Evolutionary conservation across 2,888 invertebrate genomes (phyloP).

Genomic region (Agrenia bidenticulata): DNA sequence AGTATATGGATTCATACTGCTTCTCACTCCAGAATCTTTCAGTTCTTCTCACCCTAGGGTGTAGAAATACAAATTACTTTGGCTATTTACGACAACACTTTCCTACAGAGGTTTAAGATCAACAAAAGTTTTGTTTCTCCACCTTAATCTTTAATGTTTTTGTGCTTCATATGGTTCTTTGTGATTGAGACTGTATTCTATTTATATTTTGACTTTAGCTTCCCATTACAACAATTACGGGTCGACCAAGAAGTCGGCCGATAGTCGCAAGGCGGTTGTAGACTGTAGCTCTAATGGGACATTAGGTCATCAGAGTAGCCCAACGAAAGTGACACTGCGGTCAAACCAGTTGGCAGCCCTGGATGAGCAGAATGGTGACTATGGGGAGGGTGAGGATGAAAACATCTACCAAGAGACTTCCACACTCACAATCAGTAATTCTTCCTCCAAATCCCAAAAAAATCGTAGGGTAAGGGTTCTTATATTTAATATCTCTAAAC

Average conservation of each 20-base stretch:
- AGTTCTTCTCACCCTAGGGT: too few species aligned
- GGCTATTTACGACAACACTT: too few species aligned
- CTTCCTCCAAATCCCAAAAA: slow-evolving; percentile 31
- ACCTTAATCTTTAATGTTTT: too few species aligned
- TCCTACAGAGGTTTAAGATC: too few species aligned
- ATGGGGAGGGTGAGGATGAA: slow-evolving; percentile 33
- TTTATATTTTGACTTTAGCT: slow-evolving; percentile 32
- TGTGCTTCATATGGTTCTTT: too few species aligned
- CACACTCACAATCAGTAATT: slow-evolving; percentile 40
- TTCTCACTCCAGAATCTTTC: too few species aligned
- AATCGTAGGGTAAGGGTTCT: slow-evolving; percentile 41
- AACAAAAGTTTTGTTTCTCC: too few species aligned
- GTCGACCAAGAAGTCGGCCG: slow-evolving; percentile 38
- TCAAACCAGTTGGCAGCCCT: slow-evolving; percentile 47
- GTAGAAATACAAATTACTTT: too few species aligned
- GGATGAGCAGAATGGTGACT: slow-evolving; percentile 30
- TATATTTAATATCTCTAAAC: neutral
- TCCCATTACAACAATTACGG: slow-evolving; percentile 49
- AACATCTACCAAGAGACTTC: slow-evolving; percentile 42
- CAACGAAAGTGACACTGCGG: slow-evolving; percentile 44
- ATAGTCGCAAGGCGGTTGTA: neutral
- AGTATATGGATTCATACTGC: too few species aligned
- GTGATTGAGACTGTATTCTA: too few species aligned
- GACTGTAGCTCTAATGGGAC: slow-evolving; percentile 29
- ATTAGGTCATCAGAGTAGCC: slow-evolving; percentile 22